Conservation (phyloP, 2,888 invertebrate species). For the Unio delphinus region DNA sequence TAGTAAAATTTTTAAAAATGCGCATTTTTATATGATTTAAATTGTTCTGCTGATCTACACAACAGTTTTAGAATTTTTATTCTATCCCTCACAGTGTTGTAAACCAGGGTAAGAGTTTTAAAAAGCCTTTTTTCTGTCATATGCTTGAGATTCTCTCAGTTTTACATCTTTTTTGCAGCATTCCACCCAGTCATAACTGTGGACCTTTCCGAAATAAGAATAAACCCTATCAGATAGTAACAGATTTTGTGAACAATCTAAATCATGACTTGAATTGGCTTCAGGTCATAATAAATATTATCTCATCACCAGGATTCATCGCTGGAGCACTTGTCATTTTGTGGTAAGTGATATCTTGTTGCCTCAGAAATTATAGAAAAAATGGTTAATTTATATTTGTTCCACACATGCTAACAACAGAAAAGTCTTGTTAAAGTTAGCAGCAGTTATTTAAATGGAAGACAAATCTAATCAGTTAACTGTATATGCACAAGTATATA, state of each 20-base stretch:
- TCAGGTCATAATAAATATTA: conserved; percentile 47
- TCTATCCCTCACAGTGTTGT: too few species aligned
- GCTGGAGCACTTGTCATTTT: conserved; percentile 57
- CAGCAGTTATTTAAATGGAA: too few species aligned
- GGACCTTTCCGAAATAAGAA: conserved; percentile 61
- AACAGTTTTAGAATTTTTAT: too few species aligned
- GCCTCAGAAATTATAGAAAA: not conserved
- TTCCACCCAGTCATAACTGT: conserved; percentile 60
- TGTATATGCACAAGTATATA: too few species aligned
- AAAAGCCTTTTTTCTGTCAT: not conserved
- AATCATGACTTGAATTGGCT: conserved; percentile 33
- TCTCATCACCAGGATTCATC: conserved; percentile 63
- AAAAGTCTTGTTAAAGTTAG: too few species aligned
- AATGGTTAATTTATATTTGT: too few species aligned
- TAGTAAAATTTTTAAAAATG: too few species aligned
- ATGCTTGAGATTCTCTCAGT: not conserved
- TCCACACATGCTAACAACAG: too few species aligned
- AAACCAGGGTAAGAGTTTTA: too few species aligned
- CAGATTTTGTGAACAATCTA: conserved; percentile 49
- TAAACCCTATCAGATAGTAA: conserved; percentile 59
- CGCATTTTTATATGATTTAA: too few species aligned
- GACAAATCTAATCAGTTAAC: not conserved
- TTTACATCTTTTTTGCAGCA: conserved; percentile 34
- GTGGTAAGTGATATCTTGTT: conserved; percentile 47
- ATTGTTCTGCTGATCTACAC: too few species aligned